Evolutionary conservation across 2,888 invertebrate genomes (phyloP), one percentile per base, ranked within the genome.

Genomic region (Caenorhabditis wallacei): DNA sequence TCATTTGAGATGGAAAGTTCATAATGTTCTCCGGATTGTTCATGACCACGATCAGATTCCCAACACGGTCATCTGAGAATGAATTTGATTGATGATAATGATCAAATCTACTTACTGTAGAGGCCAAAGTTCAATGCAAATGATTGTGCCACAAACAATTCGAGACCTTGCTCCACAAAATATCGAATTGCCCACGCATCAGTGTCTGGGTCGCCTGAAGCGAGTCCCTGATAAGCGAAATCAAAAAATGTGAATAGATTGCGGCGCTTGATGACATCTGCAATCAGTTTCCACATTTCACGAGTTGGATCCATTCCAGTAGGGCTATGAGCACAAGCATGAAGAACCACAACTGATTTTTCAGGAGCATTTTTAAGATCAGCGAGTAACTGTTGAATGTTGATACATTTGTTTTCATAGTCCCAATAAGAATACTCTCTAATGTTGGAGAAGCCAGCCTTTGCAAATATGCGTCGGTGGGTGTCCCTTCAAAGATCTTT

Each of bases 71-170:
- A 93, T 96, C 96, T 96, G 92, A 1, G 92, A 79, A 53, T 13
- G 13, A 66, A 16, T n/a, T n/a, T n/a, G n/a, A n/a, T n/a, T n/a
- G n/a, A n/a, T n/a, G n/a, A n/a, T n/a, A 53, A 22, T 20, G 5
- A 18, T 24, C 3, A 11, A 51, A 20, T n/a, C n/a, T 37, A 83
- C 95, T 92, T 85, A 96, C 97, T 97, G 93, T 99, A 99, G 4
- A 99, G 94, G 13, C 99, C 99, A 93, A 99, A 99, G 93, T 99
- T 99, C 93, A 99, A 99, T 69, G 99, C 97, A 93, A 97, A 99
- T 13, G 97, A 97, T 93, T 99, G 99, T 1, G 97, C 95, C 92
- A 96, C 95, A 86, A 98, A 94, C 64, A 98, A 94, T 93, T 99
- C 98, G 92, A 98, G 95, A 46, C 97, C 97, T 80, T 95, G 85